Evolutionary conservation across 2,888 invertebrate species (phyloP).

Genomic region (Agrenia bidenticulata): DNA sequence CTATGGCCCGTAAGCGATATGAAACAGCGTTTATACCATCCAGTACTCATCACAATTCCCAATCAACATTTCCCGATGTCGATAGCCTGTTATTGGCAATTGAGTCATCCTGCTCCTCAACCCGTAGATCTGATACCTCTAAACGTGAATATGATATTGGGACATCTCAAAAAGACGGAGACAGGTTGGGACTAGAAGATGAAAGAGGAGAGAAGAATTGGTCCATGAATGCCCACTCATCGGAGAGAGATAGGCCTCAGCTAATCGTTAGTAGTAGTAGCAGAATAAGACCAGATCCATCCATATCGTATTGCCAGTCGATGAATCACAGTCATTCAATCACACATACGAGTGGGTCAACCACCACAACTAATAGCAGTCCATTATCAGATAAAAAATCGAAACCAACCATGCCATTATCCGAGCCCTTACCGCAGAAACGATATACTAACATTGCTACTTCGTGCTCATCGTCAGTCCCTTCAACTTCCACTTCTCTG

Average conservation of each 20-base stretch:
- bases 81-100: conserved; percentile 47
- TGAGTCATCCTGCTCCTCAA: conserved; percentile 42
- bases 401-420: conserved; percentile 43
- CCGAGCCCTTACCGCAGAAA: conserved; percentile 49
- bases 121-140: conserved; percentile 32
- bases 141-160: conserved; percentile 4
- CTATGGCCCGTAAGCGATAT: conserved; percentile 53
- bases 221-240: neutral
- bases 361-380: conserved; percentile 43
- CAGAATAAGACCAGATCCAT: conserved; percentile 56
- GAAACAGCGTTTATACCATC: conserved; percentile 53
- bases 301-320: conserved; percentile 44
- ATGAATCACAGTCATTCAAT: conserved; percentile 18
- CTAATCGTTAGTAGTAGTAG: neutral
- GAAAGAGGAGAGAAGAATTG: neutral
- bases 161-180: neutral
- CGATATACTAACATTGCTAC: conserved; percentile 32
- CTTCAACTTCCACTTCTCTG: conserved; percentile 30
- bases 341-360: conserved; percentile 30
- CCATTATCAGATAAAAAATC: conserved; percentile 38
- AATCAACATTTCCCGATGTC: conserved; percentile 46
- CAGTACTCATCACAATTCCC: conserved; percentile 35
- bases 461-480: conserved; percentile 27
- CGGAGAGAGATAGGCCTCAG: neutral
- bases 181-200: neutral